phyloP scores from a whole-genome alignment of 2,113 vertebrate species.

The Aphyosemion australe region DNA sequence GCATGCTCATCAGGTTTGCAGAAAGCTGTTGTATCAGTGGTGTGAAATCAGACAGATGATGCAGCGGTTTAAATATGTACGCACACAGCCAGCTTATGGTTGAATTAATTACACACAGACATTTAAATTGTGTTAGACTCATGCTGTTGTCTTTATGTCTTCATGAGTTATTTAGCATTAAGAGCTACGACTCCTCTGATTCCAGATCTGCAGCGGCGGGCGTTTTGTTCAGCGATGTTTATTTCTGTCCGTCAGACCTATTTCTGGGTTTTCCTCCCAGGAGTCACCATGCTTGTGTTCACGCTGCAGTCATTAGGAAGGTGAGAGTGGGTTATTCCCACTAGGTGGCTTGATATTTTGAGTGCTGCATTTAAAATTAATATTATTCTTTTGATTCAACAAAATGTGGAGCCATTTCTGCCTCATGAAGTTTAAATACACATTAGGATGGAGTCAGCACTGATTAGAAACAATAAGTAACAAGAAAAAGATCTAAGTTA shows the following conservation, averaged over 20 bases:
- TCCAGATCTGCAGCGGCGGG: slow-evolving; percentile 15
- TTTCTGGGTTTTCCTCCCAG: slow-evolving; percentile 34
- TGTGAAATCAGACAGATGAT: slow-evolving; percentile 4
- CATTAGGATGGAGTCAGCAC: not conserved
- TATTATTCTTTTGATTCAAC: not conserved
- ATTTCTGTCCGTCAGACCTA: slow-evolving; percentile 27
- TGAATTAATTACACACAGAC: not conserved
- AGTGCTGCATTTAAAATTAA: not conserved
- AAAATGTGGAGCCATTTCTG: not conserved
- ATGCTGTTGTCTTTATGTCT: not conserved
- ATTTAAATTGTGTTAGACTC: not conserved
- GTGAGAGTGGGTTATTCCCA: slow-evolving; percentile 21
- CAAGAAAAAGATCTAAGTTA: too few relatives aligned
- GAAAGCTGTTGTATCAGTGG: not conserved
- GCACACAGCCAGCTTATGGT: not conserved
- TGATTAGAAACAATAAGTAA: not conserved
- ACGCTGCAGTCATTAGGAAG: slow-evolving; percentile 15
- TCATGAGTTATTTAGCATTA: not conserved
- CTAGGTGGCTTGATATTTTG: slow-evolving; percentile 10
- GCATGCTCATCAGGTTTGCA: slow-evolving; percentile 2
- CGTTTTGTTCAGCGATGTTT: not conserved
- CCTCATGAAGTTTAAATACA: not conserved
- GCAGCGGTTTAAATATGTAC: slow-evolving; percentile 3
- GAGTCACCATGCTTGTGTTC: slow-evolving; percentile 29
- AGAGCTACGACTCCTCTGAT: slow-evolving; percentile 10